Evolutionary conservation across 2,113 vertebrate species (phyloP).

Genomic region (Azemiops feae): DNA sequence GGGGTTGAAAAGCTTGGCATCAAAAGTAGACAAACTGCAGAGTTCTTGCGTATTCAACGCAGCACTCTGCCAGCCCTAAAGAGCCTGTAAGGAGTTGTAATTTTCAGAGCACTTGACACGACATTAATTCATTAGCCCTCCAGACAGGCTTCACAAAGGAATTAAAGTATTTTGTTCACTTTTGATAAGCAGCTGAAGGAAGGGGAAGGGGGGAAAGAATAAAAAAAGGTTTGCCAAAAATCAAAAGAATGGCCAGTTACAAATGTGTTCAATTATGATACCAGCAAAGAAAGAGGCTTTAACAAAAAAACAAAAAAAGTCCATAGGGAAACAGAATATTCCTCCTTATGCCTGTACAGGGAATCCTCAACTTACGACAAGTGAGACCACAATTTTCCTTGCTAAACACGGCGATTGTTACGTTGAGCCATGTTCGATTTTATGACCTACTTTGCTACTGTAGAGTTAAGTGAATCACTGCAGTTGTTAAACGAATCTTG

Average conservation of each 20-base stretch:
- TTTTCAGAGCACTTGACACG: conserved; percentile 15
- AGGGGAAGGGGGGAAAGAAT: too few relatives aligned
- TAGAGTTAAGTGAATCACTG: not conserved
- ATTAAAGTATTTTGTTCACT: not conserved
- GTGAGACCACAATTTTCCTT: not conserved
- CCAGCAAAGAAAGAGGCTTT: not conserved
- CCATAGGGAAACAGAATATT: not conserved
- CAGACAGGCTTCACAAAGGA: not conserved
- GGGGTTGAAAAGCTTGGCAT: not conserved
- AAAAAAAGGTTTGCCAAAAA: not conserved
- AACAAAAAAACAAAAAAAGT: not conserved
- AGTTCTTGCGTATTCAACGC: not conserved
- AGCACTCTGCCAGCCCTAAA: not conserved
- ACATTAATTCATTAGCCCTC: conserved; percentile 31
- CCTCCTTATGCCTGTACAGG: not conserved
- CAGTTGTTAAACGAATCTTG: not conserved
- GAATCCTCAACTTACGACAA: not conserved
- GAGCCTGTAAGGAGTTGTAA: conserved; percentile 1
- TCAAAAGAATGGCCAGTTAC: not conserved
- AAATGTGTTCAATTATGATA: not conserved
- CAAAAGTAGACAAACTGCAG: not conserved
- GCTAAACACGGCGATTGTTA: not conserved
- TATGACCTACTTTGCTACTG: not conserved
- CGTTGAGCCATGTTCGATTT: not conserved
- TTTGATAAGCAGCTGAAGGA: not conserved